phyloP scores from a whole-genome alignment of 2,797 vertebrate genomes.

The Aratinga solstitialis region DNA sequence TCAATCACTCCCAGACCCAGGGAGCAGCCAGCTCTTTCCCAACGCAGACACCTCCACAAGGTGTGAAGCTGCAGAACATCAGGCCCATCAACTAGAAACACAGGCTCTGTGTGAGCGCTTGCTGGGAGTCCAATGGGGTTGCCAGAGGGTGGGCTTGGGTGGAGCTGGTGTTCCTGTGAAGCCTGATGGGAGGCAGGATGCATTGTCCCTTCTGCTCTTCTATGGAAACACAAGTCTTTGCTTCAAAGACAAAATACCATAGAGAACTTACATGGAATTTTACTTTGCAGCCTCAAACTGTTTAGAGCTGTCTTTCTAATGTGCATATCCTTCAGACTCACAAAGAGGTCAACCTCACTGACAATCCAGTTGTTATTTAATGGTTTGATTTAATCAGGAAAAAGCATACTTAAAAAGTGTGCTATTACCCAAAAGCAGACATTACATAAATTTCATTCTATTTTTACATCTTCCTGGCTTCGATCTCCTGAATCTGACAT shows the following conservation, averaged over 20 bases:
- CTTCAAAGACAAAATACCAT: neutral
- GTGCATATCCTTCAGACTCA: neutral
- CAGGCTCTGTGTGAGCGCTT: neutral
- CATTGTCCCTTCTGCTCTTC: neutral
- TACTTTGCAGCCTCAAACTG: neutral
- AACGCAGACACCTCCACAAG: neutral
- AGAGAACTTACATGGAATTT: neutral
- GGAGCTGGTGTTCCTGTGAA: neutral
- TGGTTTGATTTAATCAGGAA: conserved; percentile 45
- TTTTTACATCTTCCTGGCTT: conserved; percentile 57
- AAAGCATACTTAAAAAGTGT: neutral
- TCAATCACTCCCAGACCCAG: rapidly evolving
- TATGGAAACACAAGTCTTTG: neutral
- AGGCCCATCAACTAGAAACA: neutral
- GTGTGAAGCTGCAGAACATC: neutral
- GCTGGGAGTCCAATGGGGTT: neutral
- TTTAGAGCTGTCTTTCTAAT: neutral
- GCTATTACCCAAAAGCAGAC: conserved; percentile 59
- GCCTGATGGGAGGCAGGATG: neutral
- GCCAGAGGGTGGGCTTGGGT: neutral
- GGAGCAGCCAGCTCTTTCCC: neutral
- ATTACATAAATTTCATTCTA: conserved; percentile 60
- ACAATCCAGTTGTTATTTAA: conserved; percentile 2
- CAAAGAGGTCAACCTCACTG: neutral
- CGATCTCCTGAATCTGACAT: conserved; percentile 17